Percentiles rank a stretch among this genome's conserved stretches.
Evolutionary conservation across 2,113 vertebrate genomes (phyloP).

Genomic region (Onychostoma macrolepis): DNA sequence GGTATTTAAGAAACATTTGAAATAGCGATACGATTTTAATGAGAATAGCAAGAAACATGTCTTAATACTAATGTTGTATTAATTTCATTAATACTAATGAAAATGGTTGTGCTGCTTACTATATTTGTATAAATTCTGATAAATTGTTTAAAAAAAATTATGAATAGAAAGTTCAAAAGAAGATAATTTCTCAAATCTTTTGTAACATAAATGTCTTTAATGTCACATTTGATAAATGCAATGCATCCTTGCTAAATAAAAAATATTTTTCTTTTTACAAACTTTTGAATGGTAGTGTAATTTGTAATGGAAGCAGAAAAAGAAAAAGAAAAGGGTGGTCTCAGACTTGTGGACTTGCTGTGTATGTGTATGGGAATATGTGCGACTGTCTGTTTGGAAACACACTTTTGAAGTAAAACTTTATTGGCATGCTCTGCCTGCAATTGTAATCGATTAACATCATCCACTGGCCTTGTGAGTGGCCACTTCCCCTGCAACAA

Average conservation of each 20-base stretch:
- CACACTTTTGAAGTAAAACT: constrained; percentile 6
- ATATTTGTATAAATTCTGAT: too few relatives aligned
- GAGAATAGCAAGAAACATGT: too few relatives aligned
- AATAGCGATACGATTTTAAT: too few relatives aligned
- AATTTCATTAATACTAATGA: too few relatives aligned
- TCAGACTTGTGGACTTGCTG: not conserved
- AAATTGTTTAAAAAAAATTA: too few relatives aligned
- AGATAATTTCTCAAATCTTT: too few relatives aligned
- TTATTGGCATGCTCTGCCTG: not conserved
- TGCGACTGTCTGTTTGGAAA: not conserved
- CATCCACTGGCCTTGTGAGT: constrained; percentile 28
- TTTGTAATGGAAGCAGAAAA: not conserved
- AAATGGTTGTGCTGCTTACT: too few relatives aligned
- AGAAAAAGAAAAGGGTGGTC: not conserved
- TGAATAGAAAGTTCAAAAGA: too few relatives aligned
- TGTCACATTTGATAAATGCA: not conserved
- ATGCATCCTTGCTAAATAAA: not conserved
- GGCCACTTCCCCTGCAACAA: not conserved
- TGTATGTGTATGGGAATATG: not conserved
- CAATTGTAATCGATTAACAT: constrained; percentile 38
- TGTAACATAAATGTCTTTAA: too few relatives aligned
- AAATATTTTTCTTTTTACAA: not conserved
- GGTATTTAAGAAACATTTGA: too few relatives aligned
- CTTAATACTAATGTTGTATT: too few relatives aligned
- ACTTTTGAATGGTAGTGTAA: not conserved